Percentiles rank a stretch among this genome's conserved stretches.
These are phyloP conservation scores for Gallinago undulata DNA, from an alignment of 2,113 vertebrate species.

Conservation along the genomic window DNA sequence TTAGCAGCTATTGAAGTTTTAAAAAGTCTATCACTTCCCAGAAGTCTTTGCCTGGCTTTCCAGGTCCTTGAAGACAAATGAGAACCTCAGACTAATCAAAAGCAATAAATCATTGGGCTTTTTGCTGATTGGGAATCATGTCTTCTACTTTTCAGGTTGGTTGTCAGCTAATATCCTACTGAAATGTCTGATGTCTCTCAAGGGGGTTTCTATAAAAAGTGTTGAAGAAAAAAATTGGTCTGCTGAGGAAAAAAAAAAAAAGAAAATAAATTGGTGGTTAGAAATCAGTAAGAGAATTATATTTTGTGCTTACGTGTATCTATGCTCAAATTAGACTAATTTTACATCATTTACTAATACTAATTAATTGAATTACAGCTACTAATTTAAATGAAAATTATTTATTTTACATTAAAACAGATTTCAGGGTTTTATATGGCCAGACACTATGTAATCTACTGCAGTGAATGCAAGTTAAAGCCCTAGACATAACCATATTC, in stretches of 20 bases:
- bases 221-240: background rate
- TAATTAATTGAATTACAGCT: background rate
- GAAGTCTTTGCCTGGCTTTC: slow-evolving; percentile 46
- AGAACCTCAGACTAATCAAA: slow-evolving; percentile 52
- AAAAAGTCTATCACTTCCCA: slow-evolving; percentile 45
- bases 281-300: background rate
- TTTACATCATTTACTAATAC: background rate
- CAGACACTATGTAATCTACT: background rate
- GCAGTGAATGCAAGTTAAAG: slow-evolving; percentile 10
- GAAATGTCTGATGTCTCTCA: slow-evolving; percentile 41
- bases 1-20: slow-evolving; percentile 46
- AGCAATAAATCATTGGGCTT: slow-evolving; percentile 50
- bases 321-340: background rate
- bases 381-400: background rate
- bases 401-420: background rate
- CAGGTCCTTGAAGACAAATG: slow-evolving; percentile 51
- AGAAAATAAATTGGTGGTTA: background rate
- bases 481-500: background rate
- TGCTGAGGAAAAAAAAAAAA: background rate
- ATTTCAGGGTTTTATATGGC: background rate
- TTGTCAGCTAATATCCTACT: slow-evolving; percentile 52
- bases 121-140: slow-evolving; percentile 44
- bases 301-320: background rate
- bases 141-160: slow-evolving; percentile 20
- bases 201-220: background rate